Base-by-base conservation (phyloP, 2,888 invertebrate species). In the Caenorhabditis wallacei region DNA sequence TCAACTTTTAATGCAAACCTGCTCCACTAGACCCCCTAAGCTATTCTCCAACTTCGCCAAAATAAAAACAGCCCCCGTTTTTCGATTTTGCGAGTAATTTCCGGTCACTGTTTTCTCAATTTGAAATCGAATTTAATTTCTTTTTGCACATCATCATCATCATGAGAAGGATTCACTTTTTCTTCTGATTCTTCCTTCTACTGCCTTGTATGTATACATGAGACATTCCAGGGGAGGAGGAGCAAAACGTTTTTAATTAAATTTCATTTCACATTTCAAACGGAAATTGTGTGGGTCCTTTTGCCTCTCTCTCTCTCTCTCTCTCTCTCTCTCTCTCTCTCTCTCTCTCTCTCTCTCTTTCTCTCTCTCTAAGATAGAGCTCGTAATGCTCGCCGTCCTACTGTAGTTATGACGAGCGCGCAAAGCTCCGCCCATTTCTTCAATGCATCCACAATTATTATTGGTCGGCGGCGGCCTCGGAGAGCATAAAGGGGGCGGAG, bases 201-300 rank as follows among this genome's bases (percentile, higher is more conserved):
- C n/a, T n/a, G n/a, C n/a, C n/a, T n/a, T n/a, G n/a, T n/a, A 37
- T 53, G 26, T 66, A 37, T 53, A 53, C 53, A 66, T 30, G 30
- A 30, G 30, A 3, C 4, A 30, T 5, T 5, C 4, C 30, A 16
- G 54, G 26, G 7, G 11, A 54, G 24, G 48, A 1, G 20, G 48
- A 53, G 63, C 72, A 72, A 74, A 74, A 74, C 74, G 71, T 74
- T 72, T 80, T 69, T 72, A 80, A 80, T 80, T 74, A 74, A 72
- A 72, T 70, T 64, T 70, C 35, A 74, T 53, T 66, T 53, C 53
- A 51, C 5, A 66, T 53, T 64, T 64, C 48, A 30, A 20, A 43
- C 30, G 66, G 74, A 76, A 69, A 68, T 76, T 76, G 57, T n/a
- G n/a, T n/a, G n/a, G n/a, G n/a, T 37, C 30, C 57, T 40, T 48